Percentiles rank a stretch among this genome's conserved stretches.
Conservation (phyloP, 2,888 invertebrate species). For the Caenorhabditis macrosperma region DNA sequence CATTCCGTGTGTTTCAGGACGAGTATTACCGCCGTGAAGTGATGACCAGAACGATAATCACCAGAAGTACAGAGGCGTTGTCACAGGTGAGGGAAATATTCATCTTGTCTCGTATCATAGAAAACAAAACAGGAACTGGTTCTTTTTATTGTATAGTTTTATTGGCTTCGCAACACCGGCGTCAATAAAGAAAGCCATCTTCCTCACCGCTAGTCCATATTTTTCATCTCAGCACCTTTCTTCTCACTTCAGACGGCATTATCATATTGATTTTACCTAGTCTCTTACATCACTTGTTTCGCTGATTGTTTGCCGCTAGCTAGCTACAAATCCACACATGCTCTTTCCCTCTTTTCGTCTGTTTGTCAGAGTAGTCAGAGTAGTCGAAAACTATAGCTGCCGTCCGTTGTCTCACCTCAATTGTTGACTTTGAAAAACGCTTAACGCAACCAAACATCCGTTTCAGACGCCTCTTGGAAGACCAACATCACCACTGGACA, state of each 20-base stretch:
- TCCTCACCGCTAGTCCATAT: not conserved
- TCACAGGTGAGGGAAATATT: slow-evolving; percentile 60
- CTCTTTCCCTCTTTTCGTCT: not conserved
- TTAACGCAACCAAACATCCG: no score
- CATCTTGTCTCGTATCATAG: no score
- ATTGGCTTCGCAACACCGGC: slow-evolving; percentile 6
- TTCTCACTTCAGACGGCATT: not conserved
- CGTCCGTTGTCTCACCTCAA: no score
- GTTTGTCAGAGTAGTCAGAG: not conserved
- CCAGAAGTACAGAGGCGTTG: slow-evolving; percentile 78
- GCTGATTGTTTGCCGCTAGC: slow-evolving; percentile 16
- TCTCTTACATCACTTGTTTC: not conserved
- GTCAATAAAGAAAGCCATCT: no score
- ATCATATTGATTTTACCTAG: slow-evolving; percentile 25
- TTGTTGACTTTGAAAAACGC: no score
- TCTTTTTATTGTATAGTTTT: slow-evolving; percentile 18
- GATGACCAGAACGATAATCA: slow-evolving; percentile 78
- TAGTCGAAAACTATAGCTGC: no score
- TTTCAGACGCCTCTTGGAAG: slow-evolving; percentile 63
- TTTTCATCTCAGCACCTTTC: not conserved
- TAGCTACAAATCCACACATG: not conserved
- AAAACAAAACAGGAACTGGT: not conserved
- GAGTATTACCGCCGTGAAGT: slow-evolving; percentile 79
- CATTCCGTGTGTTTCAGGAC: slow-evolving; percentile 64
- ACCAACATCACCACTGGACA: slow-evolving; percentile 62